Evolutionary conservation across 2,888 invertebrate genomes (phyloP).

Genomic region (Folsomia candida): DNA sequence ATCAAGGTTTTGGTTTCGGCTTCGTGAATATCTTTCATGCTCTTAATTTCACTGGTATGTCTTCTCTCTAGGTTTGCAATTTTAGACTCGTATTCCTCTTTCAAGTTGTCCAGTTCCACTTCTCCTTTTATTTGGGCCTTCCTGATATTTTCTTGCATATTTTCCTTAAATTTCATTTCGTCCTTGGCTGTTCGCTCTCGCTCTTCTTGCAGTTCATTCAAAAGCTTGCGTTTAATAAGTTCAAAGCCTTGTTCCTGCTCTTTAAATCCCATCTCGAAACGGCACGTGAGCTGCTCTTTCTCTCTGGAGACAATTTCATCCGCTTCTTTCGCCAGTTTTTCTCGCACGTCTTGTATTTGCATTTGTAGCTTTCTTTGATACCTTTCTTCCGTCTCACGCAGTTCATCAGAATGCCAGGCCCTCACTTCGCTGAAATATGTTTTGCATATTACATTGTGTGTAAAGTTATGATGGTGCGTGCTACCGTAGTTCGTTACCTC

Average conservation of each 20-base stretch:
- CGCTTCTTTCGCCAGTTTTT: conserved; percentile 63
- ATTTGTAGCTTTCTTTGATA: conserved; percentile 64
- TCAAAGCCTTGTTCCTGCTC: conserved; percentile 43
- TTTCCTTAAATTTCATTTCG: conserved; percentile 37
- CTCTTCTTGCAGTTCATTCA: conserved; percentile 46
- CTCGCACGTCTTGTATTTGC: conserved; percentile 62
- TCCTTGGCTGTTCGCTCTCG: conserved; percentile 40
- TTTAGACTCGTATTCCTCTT: conserved; percentile 59
- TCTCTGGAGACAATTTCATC: conserved; percentile 57
- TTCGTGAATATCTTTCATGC: conserved; percentile 63
- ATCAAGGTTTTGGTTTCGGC: conserved; percentile 66
- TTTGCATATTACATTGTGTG: too few species aligned
- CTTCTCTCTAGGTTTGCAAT: conserved; percentile 55
- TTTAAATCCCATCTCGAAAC: conserved; percentile 36
- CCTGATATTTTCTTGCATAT: conserved; percentile 41
- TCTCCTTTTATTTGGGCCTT: conserved; percentile 46
- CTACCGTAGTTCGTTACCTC: too few species aligned
- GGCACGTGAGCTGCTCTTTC: conserved; percentile 34
- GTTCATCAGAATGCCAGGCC: conserved; percentile 65
- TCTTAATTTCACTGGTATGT: conserved; percentile 58
- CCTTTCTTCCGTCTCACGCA: conserved; percentile 64
- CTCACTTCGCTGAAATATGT: conserved; percentile 70
- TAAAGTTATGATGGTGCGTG: too few species aligned
- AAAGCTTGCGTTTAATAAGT: conserved; percentile 27
- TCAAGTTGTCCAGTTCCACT: conserved; percentile 41